Evolutionary conservation across 2,888 invertebrate genomes (phyloP).

Genomic region (Alitta virens): DNA sequence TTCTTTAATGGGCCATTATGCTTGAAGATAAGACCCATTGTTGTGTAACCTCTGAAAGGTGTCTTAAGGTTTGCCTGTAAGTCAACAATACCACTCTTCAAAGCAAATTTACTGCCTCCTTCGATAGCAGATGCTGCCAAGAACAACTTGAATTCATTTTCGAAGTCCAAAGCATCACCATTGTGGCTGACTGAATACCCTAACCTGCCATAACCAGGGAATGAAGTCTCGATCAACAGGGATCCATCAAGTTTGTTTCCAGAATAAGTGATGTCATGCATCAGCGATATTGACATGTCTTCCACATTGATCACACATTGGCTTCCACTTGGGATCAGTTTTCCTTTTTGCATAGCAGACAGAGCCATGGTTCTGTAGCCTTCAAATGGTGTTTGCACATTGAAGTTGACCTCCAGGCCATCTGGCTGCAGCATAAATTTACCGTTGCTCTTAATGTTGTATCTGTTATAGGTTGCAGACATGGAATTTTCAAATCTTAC

Average conservation of each 20-base stretch:
- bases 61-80: no score
- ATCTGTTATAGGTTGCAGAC: no score
- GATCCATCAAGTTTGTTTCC: not conserved
- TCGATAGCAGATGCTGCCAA: no score
- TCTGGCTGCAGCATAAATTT: not conserved
- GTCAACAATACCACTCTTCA: no score
- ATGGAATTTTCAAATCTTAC: no score
- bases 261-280: not conserved
- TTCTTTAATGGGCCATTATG: not conserved
- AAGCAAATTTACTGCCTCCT: no score
- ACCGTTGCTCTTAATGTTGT: no score
- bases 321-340: not conserved
- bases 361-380: not conserved
- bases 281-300: not conserved
- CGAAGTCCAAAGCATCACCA: no score
- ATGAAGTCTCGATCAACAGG: not conserved
- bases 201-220: not conserved
- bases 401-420: not conserved
- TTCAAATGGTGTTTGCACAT: not conserved
- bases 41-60: no score
- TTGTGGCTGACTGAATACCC: not conserved
- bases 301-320: not conserved
- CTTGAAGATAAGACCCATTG: no score
- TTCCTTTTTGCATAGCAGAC: not conserved
- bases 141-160: no score